Evolutionary conservation across 2,113 vertebrate species (phyloP).

Genomic region (Fulmarus glacialis): DNA sequence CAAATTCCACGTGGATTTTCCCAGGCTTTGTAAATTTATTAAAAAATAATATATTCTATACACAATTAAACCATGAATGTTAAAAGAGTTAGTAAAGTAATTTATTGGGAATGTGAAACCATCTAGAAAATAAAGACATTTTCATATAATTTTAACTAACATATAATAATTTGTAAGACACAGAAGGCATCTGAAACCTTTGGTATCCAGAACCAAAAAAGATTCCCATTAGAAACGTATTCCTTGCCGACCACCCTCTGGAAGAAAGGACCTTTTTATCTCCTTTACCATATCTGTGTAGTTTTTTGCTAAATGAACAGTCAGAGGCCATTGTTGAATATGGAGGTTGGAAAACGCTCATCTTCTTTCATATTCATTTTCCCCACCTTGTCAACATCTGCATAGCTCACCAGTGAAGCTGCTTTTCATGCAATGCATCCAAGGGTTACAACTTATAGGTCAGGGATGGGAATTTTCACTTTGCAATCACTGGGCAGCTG

Average conservation of each 20-base stretch:
- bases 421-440: background rate
- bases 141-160: background rate
- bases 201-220: background rate
- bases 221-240: background rate
- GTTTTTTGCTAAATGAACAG: background rate
- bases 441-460: slow-evolving; percentile 11
- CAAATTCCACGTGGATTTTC: slow-evolving; percentile 49
- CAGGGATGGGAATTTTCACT: slow-evolving; percentile 32
- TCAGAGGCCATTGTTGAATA: background rate
- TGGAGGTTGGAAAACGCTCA: fast-evolving
- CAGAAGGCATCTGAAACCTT: background rate
- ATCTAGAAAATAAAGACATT: background rate
- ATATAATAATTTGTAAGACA: background rate
- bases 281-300: background rate
- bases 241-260: background rate
- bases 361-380: background rate
- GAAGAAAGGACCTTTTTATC: background rate
- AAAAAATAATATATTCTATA: background rate
- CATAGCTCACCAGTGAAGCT: background rate
- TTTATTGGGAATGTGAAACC: background rate
- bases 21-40: slow-evolving; percentile 39
- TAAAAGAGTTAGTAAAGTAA: background rate
- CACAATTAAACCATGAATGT: slow-evolving; percentile 18
- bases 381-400: background rate
- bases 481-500: slow-evolving; percentile 44